Evolutionary conservation across 2,113 vertebrate species (phyloP).

Genomic region (Tetrax tetrax): DNA sequence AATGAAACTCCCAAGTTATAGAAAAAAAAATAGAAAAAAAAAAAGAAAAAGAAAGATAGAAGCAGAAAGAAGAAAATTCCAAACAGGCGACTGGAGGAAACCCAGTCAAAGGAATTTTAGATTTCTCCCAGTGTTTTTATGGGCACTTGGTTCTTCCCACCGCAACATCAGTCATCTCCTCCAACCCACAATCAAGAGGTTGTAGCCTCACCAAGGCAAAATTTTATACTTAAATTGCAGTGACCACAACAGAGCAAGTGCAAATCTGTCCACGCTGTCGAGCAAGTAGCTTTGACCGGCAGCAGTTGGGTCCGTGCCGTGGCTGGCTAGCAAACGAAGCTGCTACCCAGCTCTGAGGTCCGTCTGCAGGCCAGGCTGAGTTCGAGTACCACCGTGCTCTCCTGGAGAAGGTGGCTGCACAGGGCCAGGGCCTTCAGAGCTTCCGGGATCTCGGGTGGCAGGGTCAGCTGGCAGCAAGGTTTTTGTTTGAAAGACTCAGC

Average conservation of each 20-base stretch:
- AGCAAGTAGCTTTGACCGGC: background rate
- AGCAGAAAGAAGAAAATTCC: background rate
- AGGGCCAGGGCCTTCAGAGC: accelerated
- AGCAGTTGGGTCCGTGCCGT: background rate
- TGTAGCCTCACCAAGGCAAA: background rate
- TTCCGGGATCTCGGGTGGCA: accelerated
- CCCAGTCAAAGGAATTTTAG: background rate
- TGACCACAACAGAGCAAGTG: background rate
- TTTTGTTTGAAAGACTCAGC: background rate
- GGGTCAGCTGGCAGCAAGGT: background rate
- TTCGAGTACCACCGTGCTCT: background rate
- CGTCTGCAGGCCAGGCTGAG: background rate
- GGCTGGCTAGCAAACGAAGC: background rate
- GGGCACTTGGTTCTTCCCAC: background rate
- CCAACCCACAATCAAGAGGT: background rate
- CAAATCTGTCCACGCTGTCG: background rate
- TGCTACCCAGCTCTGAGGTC: background rate
- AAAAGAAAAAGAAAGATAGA: too few species aligned
- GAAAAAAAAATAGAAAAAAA: too few species aligned
- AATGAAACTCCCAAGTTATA: background rate
- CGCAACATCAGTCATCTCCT: background rate
- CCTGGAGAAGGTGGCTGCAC: background rate
- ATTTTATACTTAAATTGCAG: background rate
- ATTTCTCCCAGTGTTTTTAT: background rate
- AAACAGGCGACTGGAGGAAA: background rate